phyloP scores from a whole-genome alignment of 2,113 vertebrate species.

The Natator depressus region DNA sequence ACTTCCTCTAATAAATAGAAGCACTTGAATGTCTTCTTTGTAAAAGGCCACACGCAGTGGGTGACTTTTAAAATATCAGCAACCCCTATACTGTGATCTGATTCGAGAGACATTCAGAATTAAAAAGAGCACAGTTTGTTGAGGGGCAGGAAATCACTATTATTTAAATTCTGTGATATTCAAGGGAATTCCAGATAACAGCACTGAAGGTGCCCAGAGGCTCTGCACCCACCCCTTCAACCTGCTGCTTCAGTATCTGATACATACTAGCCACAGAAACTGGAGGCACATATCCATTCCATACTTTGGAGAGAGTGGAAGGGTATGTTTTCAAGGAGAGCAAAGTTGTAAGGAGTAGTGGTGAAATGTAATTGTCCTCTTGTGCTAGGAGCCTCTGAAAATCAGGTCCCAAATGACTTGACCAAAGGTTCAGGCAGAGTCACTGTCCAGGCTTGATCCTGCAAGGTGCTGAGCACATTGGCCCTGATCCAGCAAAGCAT shows the following conservation, averaged over 20 bases:
- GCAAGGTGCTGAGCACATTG: background rate
- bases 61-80: background rate
- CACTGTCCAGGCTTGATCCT: background rate
- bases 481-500: background rate
- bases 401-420: background rate
- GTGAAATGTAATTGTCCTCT: background rate
- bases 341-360: background rate
- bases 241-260: background rate
- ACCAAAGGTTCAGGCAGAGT: background rate
- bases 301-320: background rate
- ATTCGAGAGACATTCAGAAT: background rate
- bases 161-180: background rate
- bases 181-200: slow-evolving; percentile 54
- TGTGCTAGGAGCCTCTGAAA: background rate
- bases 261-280: background rate
- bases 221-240: background rate
- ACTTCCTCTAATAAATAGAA: background rate
- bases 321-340: background rate
- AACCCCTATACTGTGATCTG: background rate
- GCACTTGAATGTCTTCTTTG: background rate
- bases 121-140: background rate
- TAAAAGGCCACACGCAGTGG: background rate
- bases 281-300: fast-evolving
- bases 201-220: slow-evolving; percentile 22
- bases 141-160: background rate